phyloP scores from a whole-genome alignment of 2,797 vertebrate genomes.

The Muraenolepis orangiensis region DNA sequence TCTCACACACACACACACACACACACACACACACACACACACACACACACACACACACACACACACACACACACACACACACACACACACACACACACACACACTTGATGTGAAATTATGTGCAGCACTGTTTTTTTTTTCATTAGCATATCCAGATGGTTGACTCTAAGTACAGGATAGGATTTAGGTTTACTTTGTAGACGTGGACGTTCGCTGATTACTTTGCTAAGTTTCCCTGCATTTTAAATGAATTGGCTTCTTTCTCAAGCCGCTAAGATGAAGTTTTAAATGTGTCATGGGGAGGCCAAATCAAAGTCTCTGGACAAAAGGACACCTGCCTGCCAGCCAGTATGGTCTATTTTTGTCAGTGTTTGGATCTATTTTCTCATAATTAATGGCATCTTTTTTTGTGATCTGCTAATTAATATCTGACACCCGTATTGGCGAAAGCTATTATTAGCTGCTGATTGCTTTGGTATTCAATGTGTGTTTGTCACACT shows the following conservation, averaged over 20 bases:
- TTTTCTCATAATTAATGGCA: neutral
- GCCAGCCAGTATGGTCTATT: neutral
- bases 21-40: neutral
- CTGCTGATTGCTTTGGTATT: neutral
- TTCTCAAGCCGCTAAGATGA: neutral
- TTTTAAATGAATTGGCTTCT: neutral
- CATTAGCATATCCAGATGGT: neutral
- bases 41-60: neutral
- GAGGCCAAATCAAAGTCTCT: neutral
- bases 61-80: no score
- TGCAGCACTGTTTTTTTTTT: neutral
- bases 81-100: neutral
- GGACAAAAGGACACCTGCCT: neutral
- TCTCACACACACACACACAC: neutral
- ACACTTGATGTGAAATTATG: neutral
- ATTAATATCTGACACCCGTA: neutral
- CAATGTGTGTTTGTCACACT: no score
- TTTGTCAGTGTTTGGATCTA: neutral
- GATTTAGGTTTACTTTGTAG: neutral
- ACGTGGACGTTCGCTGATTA: neutral
- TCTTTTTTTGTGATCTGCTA: neutral
- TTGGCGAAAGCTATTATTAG: neutral
- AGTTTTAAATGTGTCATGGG: neutral
- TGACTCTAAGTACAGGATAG: neutral
- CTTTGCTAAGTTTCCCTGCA: neutral